Percentiles rank a stretch among this genome's conserved stretches.
These are phyloP conservation scores for Nycticebus coucang DNA, from an alignment of 2,113 vertebrate genomes.

Conservation along the genomic window DNA sequence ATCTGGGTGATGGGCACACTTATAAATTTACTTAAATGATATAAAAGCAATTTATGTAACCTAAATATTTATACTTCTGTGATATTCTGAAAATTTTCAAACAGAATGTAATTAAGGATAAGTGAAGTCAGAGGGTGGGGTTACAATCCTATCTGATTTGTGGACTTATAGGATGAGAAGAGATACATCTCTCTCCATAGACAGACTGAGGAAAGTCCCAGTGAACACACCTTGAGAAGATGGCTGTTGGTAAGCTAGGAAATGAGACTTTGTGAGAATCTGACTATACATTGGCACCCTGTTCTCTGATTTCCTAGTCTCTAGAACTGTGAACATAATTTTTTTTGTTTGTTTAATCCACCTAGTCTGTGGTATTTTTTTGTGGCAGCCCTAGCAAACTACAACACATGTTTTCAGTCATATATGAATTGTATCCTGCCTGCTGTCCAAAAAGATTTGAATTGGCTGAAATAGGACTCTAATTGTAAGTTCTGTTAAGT, in stretches of 20 bases:
- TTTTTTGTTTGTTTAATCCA: neutral
- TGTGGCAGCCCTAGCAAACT: neutral
- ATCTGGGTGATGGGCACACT: too few species aligned
- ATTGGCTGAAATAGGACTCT: neutral
- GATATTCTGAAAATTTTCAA: too few species aligned
- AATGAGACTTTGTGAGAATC: neutral
- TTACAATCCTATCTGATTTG: neutral
- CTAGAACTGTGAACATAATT: neutral
- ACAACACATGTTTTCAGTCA: conserved; percentile 2
- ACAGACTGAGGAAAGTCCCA: neutral
- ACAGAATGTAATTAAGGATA: neutral
- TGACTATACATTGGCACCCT: neutral
- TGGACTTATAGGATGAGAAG: neutral
- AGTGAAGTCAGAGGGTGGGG: neutral
- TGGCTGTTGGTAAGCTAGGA: neutral
- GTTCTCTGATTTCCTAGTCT: neutral
- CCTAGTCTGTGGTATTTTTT: neutral
- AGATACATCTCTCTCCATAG: neutral
- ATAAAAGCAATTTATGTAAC: too few species aligned
- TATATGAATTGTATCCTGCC: neutral
- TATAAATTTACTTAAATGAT: too few species aligned
- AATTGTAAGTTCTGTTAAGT: neutral
- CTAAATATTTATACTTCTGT: too few species aligned
- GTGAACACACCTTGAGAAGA: neutral
- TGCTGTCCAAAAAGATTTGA: neutral